phyloP scores from a whole-genome alignment of 2,113 vertebrate species.

The Rallus limicola region DNA sequence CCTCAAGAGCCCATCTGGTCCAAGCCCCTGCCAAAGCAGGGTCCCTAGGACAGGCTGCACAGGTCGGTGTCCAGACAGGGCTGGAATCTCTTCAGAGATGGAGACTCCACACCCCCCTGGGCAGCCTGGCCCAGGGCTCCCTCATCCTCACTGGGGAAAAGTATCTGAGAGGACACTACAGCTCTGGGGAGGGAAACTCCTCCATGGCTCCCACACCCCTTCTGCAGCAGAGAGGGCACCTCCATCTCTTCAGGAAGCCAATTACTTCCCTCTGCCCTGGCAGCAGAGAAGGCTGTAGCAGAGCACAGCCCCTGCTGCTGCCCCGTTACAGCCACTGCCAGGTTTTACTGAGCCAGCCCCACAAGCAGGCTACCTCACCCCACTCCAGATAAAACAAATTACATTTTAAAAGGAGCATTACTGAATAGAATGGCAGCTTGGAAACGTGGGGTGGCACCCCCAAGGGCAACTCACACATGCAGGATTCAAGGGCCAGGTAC shows the following conservation, averaged over 20 bases:
- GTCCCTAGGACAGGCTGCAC: too few relatives aligned
- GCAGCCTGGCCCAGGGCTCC: too few relatives aligned
- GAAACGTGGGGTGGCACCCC: not conserved
- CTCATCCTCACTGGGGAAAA: too few relatives aligned
- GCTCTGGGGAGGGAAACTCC: not conserved
- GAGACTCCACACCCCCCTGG: too few relatives aligned
- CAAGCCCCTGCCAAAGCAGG: too few relatives aligned
- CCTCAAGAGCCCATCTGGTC: too few relatives aligned
- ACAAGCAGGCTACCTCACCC: not conserved
- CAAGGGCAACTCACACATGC: rapidly evolving
- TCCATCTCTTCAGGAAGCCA: not conserved
- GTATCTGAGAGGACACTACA: not conserved
- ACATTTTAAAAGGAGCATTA: not conserved
- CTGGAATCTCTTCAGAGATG: too few relatives aligned
- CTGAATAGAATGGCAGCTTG: not conserved
- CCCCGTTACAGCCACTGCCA: rapidly evolving
- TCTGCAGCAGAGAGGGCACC: not conserved
- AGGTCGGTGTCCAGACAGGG: too few relatives aligned
- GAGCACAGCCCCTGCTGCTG: not conserved
- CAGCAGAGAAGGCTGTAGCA: not conserved
- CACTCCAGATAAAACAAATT: not conserved
- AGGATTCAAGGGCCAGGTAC: not conserved
- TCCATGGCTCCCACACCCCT: not conserved
- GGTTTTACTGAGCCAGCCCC: not conserved
- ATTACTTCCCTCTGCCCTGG: not conserved